Evolutionary conservation across 2,113 vertebrate genomes (phyloP), one percentile per base, ranked within the genome.

Genomic region (Tringa solitaria): DNA sequence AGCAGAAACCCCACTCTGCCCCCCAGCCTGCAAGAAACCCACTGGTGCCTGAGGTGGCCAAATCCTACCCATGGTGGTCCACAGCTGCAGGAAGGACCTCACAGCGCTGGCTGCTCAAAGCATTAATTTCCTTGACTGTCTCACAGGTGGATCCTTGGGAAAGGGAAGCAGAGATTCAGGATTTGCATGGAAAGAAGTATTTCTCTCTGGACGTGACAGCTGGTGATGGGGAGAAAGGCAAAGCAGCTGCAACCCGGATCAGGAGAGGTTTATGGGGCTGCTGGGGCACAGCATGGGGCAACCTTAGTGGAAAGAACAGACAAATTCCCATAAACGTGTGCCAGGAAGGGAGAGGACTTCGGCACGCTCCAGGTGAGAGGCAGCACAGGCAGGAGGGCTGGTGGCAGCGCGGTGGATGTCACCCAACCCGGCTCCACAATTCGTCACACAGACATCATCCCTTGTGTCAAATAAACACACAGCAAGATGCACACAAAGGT

Each of bases 151-250:
- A 79, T 61, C 82, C 67, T 24, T 30, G 33, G 14, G 33, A 19
- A 89, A 76, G 41, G 41, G 32, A 75, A 64, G 12, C 4, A 56
- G 18, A 81, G 39, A 23, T 79, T 57, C 39, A 21, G 28, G 41
- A 53, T 64, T 51, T 48, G 61, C 21, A 28, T 20, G 48, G 81
- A 45, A 81, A 78, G 14, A 86, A 43, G 35, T 24, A 3, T 50
- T 89, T 79, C 48, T 83, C 32, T 69, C 18, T 35, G n/a, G 54
- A 63, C 0, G 0, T 48, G 54, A 83, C 84, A 94, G 93, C 67
- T 89, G 84, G 70, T 57, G 48, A 59, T 23, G n/a, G 59, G n/a
- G n/a, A 90, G 75, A 77, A 88, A 77, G 68, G 96, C 75, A 77
- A 79, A 95, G 32, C 82, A 85, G 83, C 67, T 83, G 72, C 46